Conservation (phyloP, 2,888 invertebrate species). For the Nipponacmea schrenckii region DNA sequence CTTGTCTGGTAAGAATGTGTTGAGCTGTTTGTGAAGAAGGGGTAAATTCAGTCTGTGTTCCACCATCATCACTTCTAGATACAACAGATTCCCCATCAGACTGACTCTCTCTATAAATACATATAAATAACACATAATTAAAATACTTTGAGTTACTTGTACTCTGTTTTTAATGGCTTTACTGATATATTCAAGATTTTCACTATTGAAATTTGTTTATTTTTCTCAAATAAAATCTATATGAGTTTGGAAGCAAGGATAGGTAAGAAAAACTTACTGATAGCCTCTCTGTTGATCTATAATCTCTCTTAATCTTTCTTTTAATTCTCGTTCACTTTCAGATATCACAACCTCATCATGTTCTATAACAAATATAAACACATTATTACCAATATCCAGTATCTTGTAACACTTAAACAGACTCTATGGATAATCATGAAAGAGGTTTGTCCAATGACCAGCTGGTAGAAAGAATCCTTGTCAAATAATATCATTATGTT, state of each 20-base stretch:
- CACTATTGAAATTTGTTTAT: no score
- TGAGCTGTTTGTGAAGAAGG: constrained; percentile 47
- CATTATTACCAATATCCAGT: constrained; percentile 4
- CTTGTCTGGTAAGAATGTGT: constrained; percentile 27
- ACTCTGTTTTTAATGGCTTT: no score
- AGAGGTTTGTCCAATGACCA: no score
- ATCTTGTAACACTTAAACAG: no score
- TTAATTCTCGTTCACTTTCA: constrained; percentile 48
- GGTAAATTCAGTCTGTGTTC: constrained; percentile 21
- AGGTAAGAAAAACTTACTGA: constrained; percentile 45
- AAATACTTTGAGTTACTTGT: no score
- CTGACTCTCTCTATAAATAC: constrained; percentile 47
- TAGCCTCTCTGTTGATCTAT: constrained; percentile 50
- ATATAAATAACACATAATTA: neutral
- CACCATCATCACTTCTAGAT: constrained; percentile 28
- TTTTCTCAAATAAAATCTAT: no score
- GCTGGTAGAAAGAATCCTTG: no score
- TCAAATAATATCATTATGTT: no score
- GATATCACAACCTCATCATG: constrained; percentile 42
- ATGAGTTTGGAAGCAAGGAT: no score
- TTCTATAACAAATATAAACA: constrained; percentile 39
- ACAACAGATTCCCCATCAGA: constrained; percentile 37
- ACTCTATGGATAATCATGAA: no score
- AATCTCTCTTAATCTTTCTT: constrained; percentile 50
- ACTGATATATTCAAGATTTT: no score